Percentiles rank a stretch among this genome's conserved stretches.
phyloP scores from a whole-genome alignment of 1,140 invertebrate species.

The Samia ricini region DNA sequence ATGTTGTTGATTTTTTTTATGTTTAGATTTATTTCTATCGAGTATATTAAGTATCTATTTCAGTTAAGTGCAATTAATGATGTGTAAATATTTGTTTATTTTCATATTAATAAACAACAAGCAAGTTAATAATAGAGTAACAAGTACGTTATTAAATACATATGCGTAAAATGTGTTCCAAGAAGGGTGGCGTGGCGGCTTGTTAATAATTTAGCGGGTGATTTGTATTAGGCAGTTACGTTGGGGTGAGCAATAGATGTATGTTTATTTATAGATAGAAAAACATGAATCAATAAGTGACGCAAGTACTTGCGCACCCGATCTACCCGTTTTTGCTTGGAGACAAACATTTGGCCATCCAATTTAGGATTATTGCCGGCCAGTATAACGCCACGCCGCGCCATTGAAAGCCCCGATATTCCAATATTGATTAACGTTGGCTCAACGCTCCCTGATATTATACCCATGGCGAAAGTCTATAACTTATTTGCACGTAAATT shows the following conservation, averaged over 20 bases:
- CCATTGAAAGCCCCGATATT: not conserved
- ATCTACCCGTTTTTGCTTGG: not conserved
- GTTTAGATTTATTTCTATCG: too few species aligned
- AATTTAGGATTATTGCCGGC: not conserved
- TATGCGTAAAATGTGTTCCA: not conserved
- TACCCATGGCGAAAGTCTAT: not conserved
- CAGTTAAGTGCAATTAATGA: too few species aligned
- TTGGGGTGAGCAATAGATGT: conserved; percentile 3
- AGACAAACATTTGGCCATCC: not conserved
- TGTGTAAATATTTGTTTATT: not conserved
- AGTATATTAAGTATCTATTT: too few species aligned
- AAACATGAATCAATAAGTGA: conserved; percentile 5
- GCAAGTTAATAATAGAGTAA: not conserved
- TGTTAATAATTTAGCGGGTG: conserved; percentile 10
- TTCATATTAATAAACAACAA: not conserved
- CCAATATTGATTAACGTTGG: not conserved
- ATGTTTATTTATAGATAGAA: conserved; percentile 6
- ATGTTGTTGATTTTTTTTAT: too few species aligned
- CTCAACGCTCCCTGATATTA: not conserved
- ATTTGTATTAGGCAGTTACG: not conserved
- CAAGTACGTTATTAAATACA: not conserved
- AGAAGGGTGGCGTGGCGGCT: not conserved
- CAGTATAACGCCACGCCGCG: not conserved
- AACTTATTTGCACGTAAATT: not conserved
- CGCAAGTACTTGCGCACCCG: not conserved